A percentile compares a stretch with the other conserved stretches of the same genome.
These are phyloP conservation scores for Lathronympha strigana DNA, from an alignment of 2,888 invertebrate genomes.

Conservation along the genomic window DNA sequence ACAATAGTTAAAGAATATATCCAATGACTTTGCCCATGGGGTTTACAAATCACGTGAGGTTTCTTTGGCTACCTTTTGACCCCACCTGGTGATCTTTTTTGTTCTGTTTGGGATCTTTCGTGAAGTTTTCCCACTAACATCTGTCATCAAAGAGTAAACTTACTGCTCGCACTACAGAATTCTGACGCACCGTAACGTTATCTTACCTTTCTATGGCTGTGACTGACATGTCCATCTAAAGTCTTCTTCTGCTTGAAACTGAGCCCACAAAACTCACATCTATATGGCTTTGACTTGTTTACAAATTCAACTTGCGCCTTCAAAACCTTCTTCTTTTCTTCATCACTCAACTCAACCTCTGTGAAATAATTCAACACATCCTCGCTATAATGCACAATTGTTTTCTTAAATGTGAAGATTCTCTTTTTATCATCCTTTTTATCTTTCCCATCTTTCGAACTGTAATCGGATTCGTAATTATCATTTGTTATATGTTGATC, in stretches of 20 bases:
- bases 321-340: background rate
- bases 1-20: no score
- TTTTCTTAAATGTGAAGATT: constrained; percentile 15
- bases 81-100: no score
- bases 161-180: no score
- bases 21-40: no score
- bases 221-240: constrained; percentile 7
- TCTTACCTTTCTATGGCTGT: constrained; percentile 22
- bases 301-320: constrained; percentile 6
- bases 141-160: no score
- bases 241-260: constrained; percentile 13
- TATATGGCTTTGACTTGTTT: background rate
- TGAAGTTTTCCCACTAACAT: no score
- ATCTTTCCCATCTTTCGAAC: background rate
- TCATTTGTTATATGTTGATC: background rate
- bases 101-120: no score
- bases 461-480: background rate
- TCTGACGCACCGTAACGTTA: no score
- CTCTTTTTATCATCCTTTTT: constrained; percentile 11
- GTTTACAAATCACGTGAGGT: no score
- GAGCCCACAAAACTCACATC: constrained; percentile 15
- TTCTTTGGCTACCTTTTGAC: no score
- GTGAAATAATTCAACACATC: constrained; percentile 17
- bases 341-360: constrained; percentile 14
- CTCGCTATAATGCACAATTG: background rate